A percentile compares a stretch with the other conserved stretches of the same genome.
These are phyloP conservation scores for Drosophila sucinea DNA, from an alignment of 1,140 invertebrate genomes.

Conservation along the genomic window DNA sequence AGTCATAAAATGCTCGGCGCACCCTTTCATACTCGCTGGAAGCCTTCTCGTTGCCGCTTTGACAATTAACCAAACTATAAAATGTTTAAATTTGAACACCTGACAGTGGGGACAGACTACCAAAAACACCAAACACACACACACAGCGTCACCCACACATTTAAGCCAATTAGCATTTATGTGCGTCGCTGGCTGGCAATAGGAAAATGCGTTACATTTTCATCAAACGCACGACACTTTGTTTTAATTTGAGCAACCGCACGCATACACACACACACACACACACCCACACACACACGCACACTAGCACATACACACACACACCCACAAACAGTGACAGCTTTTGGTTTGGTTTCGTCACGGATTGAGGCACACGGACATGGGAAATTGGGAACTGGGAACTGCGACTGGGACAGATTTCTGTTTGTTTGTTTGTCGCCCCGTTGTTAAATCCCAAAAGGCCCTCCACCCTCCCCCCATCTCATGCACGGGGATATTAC, in stretches of 20 bases:
- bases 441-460: conserved; percentile 48
- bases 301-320: conserved; percentile 10
- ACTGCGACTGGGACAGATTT: conserved; percentile 51
- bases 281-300: conserved; percentile 34
- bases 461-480: conserved; percentile 35
- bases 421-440: conserved; percentile 62
- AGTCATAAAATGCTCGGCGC: conserved; percentile 75
- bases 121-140: conserved; percentile 16
- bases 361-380: conserved; percentile 33
- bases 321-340: conserved; percentile 52
- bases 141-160: conserved; percentile 44
- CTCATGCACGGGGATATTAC: conserved; percentile 63
- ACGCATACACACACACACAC: conserved; percentile 56
- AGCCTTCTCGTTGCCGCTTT: conserved; percentile 50
- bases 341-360: conserved; percentile 75
- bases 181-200: conserved; percentile 56
- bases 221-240: conserved; percentile 81
- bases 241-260: conserved; percentile 79
- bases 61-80: conserved; percentile 81
- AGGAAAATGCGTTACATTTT: conserved; percentile 78
- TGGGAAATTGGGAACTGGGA: not conserved
- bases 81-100: conserved; percentile 81
- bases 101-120: conserved; percentile 22
- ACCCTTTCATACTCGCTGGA: conserved; percentile 23
- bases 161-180: conserved; percentile 82